A percentile compares a stretch with the other conserved stretches of the same genome.
These are phyloP conservation scores for Endotricha flammealis DNA, from an alignment of 2,888 invertebrate genomes.

Conservation along the genomic window DNA sequence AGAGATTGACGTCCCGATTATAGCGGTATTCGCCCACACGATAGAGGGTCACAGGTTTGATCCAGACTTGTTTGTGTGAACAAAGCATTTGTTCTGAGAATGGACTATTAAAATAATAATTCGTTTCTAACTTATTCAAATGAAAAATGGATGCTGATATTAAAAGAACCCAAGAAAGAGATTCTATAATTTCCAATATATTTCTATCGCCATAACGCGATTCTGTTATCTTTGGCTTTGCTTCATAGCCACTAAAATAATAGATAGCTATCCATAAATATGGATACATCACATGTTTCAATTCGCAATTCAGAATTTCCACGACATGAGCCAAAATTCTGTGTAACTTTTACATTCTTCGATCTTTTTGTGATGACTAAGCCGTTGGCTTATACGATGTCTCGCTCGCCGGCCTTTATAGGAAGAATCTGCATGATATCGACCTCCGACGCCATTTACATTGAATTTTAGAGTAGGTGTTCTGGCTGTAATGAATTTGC, in stretches of 20 bases:
- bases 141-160: no score
- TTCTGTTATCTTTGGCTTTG: not conserved
- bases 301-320: no score
- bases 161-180: no score
- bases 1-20: constrained; percentile 1
- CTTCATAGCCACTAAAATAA: no score
- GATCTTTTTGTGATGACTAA: not conserved
- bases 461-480: no score
- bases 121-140: not conserved
- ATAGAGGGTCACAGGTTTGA: not conserved
- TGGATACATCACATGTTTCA: no score
- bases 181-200: not conserved
- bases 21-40: constrained; percentile 4
- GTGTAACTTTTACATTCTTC: no score
- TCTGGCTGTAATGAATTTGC: no score
- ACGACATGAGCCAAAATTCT: no score
- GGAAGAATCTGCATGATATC: not conserved
- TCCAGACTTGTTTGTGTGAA: not conserved
- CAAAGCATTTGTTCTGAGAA: not conserved
- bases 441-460: not conserved
- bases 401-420: not conserved
- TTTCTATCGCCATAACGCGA: not conserved
- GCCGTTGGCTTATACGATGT: not conserved
- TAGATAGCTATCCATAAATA: no score
- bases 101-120: not conserved